phyloP scores from a whole-genome alignment of 2,797 vertebrate species.

The Amphiprion clarkii region DNA sequence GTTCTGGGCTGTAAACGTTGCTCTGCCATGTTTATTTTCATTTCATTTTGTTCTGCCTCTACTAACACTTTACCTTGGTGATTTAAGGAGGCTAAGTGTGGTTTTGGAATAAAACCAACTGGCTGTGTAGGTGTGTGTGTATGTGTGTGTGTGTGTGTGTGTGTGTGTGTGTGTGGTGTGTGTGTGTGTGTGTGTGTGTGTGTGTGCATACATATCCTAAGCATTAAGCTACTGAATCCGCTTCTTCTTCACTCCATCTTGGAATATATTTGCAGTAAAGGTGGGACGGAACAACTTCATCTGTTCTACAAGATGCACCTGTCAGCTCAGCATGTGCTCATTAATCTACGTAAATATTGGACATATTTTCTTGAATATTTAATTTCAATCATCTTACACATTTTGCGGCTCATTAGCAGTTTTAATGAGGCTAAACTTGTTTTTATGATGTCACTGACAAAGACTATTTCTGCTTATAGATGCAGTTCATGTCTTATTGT shows the following conservation, averaged over 20 bases:
- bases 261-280: conserved; percentile 14
- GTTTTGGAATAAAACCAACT: conserved; percentile 76
- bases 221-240: conserved; percentile 30
- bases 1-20: conserved; percentile 81
- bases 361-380: background rate
- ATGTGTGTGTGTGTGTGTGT: conserved; percentile 16
- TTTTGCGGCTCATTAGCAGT: too few species aligned
- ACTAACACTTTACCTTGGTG: conserved; percentile 80
- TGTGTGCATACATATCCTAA: conserved; percentile 22
- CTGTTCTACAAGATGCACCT: conserved; percentile 36
- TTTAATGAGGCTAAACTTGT: too few species aligned
- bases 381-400: too few species aligned
- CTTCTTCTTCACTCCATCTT: conserved; percentile 9
- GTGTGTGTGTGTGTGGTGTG: conserved; percentile 14
- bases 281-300: conserved; percentile 13
- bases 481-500: background rate
- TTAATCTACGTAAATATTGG: background rate
- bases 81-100: conserved; percentile 76
- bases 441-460: too few species aligned
- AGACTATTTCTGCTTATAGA: too few species aligned
- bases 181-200: conserved; percentile 16
- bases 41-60: conserved; percentile 80
- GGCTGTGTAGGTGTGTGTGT: conserved; percentile 21
- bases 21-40: conserved; percentile 83
- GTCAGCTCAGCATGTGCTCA: conserved; percentile 7